Percentiles rank a stretch among this genome's conserved stretches.
Conservation (phyloP, 2,888 invertebrate species). For the Abrostola triplasia region DNA sequence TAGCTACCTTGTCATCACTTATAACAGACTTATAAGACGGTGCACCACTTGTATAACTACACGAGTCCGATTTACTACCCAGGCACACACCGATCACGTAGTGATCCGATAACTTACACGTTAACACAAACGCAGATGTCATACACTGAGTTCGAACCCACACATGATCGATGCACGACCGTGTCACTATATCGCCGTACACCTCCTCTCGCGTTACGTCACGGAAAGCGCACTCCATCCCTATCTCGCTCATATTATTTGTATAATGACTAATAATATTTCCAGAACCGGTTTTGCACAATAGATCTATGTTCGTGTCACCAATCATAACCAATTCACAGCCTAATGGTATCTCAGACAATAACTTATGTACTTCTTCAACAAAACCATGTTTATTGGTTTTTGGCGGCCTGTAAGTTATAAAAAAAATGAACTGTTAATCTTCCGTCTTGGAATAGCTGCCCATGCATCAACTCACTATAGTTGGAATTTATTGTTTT, state of each 20-base stretch:
- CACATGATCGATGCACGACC: conserved; percentile 14
- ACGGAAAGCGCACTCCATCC: conserved; percentile 13
- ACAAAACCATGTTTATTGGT: conserved; percentile 11
- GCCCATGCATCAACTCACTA: conserved; percentile 5
- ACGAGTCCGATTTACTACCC: not conserved
- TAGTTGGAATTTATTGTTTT: conserved; percentile 8
- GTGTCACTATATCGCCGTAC: conserved; percentile 8
- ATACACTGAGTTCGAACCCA: conserved; percentile 7
- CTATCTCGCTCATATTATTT: conserved; percentile 15
- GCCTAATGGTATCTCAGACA: not conserved
- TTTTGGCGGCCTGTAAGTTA: not conserved
- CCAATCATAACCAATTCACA: conserved; percentile 1
- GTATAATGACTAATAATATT: not conserved
- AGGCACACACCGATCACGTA: not conserved
- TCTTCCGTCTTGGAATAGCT: not conserved
- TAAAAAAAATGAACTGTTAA: not conserved
- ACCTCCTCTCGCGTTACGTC: conserved; percentile 10
- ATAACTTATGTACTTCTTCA: conserved; percentile 3
- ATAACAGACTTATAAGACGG: not conserved
- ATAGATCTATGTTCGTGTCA: conserved; percentile 7
- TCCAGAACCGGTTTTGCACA: conserved; percentile 4
- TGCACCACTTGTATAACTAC: not conserved
- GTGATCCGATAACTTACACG: not conserved
- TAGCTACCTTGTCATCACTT: conserved; percentile 2
- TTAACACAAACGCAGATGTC: conserved; percentile 1